Evolutionary conservation across 2,113 vertebrate species (phyloP), one percentile per base, ranked within the genome.

Genomic region (Myrmophylax atrothorax): DNA sequence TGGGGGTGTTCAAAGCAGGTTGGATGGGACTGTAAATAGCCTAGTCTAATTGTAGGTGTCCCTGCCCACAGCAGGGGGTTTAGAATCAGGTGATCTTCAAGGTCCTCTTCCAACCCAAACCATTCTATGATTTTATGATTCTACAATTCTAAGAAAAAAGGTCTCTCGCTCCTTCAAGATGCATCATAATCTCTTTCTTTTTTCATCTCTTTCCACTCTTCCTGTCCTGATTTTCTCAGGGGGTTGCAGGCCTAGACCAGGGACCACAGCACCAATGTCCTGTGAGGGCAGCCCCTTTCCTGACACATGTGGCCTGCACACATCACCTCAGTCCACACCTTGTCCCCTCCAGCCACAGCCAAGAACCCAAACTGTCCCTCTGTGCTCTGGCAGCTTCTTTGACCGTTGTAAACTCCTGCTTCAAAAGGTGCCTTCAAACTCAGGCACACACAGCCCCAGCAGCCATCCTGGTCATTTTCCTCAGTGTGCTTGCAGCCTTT

Each of bases 231-330:
- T n/a, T 62, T 76, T 76, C 42, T 88, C 7, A 4, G 1, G 47
- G 24, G 22, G 35, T 38, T 1, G 0, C 25, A 42, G 22, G 4
- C 37, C 55, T 37, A 62, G 37, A 52, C 4, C 4, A 28, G 37
- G 28, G 35, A 80, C 38, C 64, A 67, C 20, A 83, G 44, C 26
- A 76, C 22, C 5, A 0, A 14, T 4, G 12, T 78, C 62, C 18
- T 60, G 15, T 0, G 1, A 62, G 12, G 38, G 67, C 50, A 80
- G 78, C 18, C 0, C 3, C n/a, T 28, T 49, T 86, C 55, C 82
- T 79, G 63, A 63, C 0, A 1, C 1, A 0, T 3, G 29, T 18
- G 59, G 50, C 53, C 66, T 28, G 58, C 74, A 84, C 68, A 7
- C 50, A 28, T 38, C 28, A 56, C 7, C 12, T 62, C 28, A 15